Percentiles rank a stretch among this genome's conserved stretches.
These are phyloP conservation scores for Zele albiditarsus DNA, from an alignment of 2,888 invertebrate genomes.

Conservation along the genomic window DNA sequence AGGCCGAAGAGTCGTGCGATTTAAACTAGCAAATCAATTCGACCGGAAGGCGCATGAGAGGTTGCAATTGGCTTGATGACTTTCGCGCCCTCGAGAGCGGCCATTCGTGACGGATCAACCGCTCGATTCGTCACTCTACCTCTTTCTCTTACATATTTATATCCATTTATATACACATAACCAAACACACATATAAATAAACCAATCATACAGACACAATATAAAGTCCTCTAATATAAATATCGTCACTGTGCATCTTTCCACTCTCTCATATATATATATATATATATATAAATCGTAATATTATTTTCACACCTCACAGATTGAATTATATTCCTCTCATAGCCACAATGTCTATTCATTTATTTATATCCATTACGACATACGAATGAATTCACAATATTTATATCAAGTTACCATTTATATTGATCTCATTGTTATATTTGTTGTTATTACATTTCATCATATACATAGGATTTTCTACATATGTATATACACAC, in stretches of 20 bases:
- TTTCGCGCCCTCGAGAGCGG: slow-evolving; percentile 65
- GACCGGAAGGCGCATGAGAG: slow-evolving; percentile 33
- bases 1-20: slow-evolving; percentile 21
- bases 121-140: slow-evolving; percentile 64
- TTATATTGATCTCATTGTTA: neutral
- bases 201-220: too few species aligned
- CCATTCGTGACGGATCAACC: slow-evolving; percentile 66
- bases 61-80: slow-evolving; percentile 44
- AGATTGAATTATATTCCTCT: slow-evolving; percentile 45
- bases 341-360: neutral
- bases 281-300: slow-evolving; percentile 23
- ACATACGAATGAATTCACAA: neutral
- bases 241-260: slow-evolving; percentile 37
- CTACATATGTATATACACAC: neutral
- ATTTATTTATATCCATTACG: neutral
- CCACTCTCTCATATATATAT: slow-evolving; percentile 33
- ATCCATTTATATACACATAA: neutral
- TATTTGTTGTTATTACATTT: neutral
- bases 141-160: slow-evolving; percentile 11
- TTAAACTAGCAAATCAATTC: slow-evolving; percentile 24
- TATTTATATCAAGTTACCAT: neutral
- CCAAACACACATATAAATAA: neutral
- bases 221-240: slow-evolving; percentile 20
- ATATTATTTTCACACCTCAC: slow-evolving; percentile 58
- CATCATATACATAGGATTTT: neutral